Evolutionary conservation across 2,797 vertebrate genomes (phyloP).

Genomic region (Acipenser transmontanus): DNA sequence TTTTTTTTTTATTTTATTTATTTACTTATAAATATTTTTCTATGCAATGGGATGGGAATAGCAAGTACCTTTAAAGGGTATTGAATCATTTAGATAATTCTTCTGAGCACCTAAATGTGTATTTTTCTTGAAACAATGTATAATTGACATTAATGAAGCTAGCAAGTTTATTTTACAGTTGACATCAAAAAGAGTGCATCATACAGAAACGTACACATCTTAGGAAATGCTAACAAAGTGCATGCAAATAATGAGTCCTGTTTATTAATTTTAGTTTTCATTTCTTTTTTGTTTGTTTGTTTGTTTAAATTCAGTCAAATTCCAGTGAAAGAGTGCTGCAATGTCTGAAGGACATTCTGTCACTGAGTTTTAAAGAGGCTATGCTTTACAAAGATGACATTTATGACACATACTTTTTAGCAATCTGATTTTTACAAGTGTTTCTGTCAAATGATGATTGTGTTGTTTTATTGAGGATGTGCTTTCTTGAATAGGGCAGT

Average conservation of each 20-base stretch:
- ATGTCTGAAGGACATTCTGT: constrained; percentile 60
- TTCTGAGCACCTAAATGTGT: too few species aligned
- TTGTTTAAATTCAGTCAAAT: constrained; percentile 65
- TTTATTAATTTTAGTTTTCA: constrained; percentile 22
- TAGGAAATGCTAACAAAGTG: constrained; percentile 71
- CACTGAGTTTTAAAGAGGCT: constrained; percentile 74
- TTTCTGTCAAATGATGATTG: constrained; percentile 42
- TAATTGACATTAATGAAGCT: not conserved
- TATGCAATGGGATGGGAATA: too few species aligned
- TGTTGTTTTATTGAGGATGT: constrained; percentile 26
- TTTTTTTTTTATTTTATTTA: too few species aligned
- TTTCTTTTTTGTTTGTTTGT: constrained; percentile 32
- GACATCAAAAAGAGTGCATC: constrained; percentile 79
- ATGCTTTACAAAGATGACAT: constrained; percentile 65
- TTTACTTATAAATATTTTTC: too few species aligned
- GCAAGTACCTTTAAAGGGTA: too few species aligned
- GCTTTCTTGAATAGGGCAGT: constrained; percentile 37
- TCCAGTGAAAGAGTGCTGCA: constrained; percentile 60
- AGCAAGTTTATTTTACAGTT: constrained; percentile 75
- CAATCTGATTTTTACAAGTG: constrained; percentile 73
- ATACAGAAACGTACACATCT: constrained; percentile 82
- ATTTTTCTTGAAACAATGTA: not conserved
- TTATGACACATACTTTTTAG: constrained; percentile 77
- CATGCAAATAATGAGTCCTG: constrained; percentile 79
- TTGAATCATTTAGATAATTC: too few species aligned